phyloP scores from a whole-genome alignment of 2,113 vertebrate genomes.

The Aegotheles bennettii region DNA sequence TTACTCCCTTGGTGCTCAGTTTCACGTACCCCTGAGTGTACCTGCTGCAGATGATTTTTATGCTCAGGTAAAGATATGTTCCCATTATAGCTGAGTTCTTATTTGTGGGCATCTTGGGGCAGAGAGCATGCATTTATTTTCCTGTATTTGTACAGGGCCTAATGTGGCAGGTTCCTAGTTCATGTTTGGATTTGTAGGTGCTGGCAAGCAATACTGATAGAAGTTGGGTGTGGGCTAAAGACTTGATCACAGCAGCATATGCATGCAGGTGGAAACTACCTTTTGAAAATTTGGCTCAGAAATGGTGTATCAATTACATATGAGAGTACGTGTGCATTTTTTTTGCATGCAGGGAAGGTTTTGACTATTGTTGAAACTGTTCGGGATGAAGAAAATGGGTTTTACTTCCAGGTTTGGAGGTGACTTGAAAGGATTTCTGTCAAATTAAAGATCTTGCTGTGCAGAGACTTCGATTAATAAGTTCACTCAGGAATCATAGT shows the following conservation, averaged over 20 bases:
- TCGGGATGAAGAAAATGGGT: neutral
- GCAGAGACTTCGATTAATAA: neutral
- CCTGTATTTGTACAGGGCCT: neutral
- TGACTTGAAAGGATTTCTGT: constrained; percentile 27
- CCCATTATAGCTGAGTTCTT: neutral
- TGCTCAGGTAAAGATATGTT: neutral
- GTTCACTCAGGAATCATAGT: constrained; percentile 6
- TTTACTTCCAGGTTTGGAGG: constrained; percentile 32
- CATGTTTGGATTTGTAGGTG: neutral
- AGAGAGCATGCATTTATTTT: neutral
- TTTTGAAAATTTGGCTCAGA: neutral
- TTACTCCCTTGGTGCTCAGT: neutral
- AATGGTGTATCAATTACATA: neutral
- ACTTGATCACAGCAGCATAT: neutral
- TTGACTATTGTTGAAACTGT: neutral
- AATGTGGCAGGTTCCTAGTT: neutral
- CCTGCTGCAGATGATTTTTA: neutral
- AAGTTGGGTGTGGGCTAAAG: neutral
- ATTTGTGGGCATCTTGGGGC: neutral
- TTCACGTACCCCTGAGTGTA: neutral
- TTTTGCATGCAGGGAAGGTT: neutral
- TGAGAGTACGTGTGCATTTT: neutral
- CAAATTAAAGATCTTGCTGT: constrained; percentile 18
- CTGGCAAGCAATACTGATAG: neutral
- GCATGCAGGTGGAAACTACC: neutral